Evolutionary conservation across 2,797 vertebrate species (phyloP).

Genomic region (Eulemur coronatus): DNA sequence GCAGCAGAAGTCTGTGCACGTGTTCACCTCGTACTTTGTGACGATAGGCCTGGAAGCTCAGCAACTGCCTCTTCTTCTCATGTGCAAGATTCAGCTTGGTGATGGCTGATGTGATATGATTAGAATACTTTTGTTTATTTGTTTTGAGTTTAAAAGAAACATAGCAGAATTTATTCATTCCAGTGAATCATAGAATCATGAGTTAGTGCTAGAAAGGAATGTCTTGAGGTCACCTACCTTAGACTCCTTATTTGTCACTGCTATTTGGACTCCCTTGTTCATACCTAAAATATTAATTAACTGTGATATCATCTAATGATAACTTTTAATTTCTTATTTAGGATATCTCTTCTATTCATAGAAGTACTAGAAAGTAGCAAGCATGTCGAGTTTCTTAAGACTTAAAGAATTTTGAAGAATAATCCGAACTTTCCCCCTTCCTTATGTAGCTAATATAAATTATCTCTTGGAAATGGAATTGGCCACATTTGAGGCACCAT

Average conservation of each 20-base stretch:
- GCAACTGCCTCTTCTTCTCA: neutral
- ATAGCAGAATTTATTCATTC: neutral
- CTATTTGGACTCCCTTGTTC: neutral
- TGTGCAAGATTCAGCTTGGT: neutral
- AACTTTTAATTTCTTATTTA: neutral
- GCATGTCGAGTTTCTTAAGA: neutral
- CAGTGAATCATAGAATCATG: neutral
- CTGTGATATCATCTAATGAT: neutral
- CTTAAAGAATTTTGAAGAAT: slow-evolving; percentile 23
- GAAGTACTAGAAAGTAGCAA: neutral
- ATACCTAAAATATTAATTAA: neutral
- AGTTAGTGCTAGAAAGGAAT: neutral
- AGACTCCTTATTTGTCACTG: neutral
- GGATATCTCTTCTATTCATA: neutral
- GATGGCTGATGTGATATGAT: neutral
- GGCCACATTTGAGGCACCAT: neutral
- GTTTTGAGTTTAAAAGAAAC: neutral
- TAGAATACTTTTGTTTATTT: neutral
- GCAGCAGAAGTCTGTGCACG: neutral
- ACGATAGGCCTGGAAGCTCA: neutral
- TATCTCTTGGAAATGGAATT: neutral
- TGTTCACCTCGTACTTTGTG: neutral
- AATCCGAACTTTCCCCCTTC: neutral
- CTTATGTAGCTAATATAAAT: neutral
- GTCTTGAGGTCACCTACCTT: neutral